A percentile compares a stretch with the other conserved stretches of the same genome.
These are phyloP conservation scores for Cenopis cana DNA, from an alignment of 2,888 invertebrate species.

Conservation along the genomic window DNA sequence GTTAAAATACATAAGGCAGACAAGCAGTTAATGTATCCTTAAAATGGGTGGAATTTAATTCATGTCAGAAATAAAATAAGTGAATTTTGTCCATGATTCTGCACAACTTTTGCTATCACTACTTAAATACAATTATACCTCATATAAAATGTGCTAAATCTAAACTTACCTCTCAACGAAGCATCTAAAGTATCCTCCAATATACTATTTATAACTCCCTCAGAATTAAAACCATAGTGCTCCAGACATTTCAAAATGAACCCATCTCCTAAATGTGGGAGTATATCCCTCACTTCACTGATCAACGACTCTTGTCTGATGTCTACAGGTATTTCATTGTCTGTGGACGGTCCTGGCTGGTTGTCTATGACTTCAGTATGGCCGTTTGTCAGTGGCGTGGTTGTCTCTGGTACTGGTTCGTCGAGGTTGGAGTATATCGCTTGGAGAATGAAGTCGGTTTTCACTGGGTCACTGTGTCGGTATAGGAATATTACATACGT, in stretches of 20 bases:
- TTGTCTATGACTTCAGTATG: conserved; percentile 56
- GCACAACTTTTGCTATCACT: too few species aligned
- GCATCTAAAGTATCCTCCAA: conserved; percentile 88
- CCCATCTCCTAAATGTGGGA: conserved; percentile 93
- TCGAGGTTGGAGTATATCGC: conserved; percentile 80
- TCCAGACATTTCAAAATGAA: conserved; percentile 90
- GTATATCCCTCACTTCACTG: conserved; percentile 89
- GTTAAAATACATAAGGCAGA: too few species aligned
- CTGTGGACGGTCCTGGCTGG: conserved; percentile 53
- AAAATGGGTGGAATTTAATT: too few species aligned
- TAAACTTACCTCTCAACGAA: conserved; percentile 65
- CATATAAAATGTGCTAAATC: conserved; percentile 1
- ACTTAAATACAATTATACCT: too few species aligned
- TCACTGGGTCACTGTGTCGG: conserved; percentile 79
- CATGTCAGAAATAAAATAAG: too few species aligned
- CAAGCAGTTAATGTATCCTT: too few species aligned
- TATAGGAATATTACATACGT: conserved; percentile 22
- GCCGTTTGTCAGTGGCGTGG: conserved; percentile 58
- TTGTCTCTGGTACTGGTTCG: conserved; percentile 64
- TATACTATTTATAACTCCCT: conserved; percentile 92
- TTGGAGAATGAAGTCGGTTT: conserved; percentile 83
- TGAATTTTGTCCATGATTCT: too few species aligned
- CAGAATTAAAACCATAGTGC: conserved; percentile 90
- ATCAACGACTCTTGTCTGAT: conserved; percentile 82
- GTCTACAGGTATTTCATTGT: conserved; percentile 73